A percentile compares a stretch with the other conserved stretches of the same genome.
phyloP scores from a whole-genome alignment of 2,113 vertebrate species.

The Osmerus eperlanus region DNA sequence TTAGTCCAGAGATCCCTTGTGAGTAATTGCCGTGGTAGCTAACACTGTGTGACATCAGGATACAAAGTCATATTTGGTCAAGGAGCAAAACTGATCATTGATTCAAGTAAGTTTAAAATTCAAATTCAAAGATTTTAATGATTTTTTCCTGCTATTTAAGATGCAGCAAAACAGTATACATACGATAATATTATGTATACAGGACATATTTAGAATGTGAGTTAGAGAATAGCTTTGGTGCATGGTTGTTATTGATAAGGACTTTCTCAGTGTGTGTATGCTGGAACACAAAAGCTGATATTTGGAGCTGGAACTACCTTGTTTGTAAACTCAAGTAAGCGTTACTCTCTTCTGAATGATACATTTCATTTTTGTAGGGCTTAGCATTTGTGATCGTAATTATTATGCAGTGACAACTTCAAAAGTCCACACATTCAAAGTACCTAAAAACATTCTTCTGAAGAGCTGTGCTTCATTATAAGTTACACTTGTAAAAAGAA shows the following conservation, averaged over 20 bases:
- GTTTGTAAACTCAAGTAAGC: neutral
- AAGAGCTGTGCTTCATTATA: too few species aligned
- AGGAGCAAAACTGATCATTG: slow-evolving; percentile 30
- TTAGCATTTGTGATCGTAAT: too few species aligned
- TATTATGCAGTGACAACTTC: too few species aligned
- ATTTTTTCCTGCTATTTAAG: neutral
- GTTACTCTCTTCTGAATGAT: too few species aligned
- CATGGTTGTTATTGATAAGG: slow-evolving; percentile 23
- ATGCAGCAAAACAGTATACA: too few species aligned
- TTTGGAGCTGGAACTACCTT: slow-evolving; percentile 50
- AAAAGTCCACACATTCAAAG: too few species aligned
- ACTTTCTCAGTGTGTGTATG: slow-evolving; percentile 27
- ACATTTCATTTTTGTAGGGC: too few species aligned
- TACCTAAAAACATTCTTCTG: too few species aligned
- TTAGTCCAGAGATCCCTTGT: neutral
- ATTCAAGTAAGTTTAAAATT: slow-evolving; percentile 34
- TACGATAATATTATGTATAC: too few species aligned
- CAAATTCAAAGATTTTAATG: neutral
- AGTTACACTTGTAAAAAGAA: too few species aligned
- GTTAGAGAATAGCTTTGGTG: neutral
- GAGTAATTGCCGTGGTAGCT: slow-evolving; percentile 9
- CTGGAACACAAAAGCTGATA: slow-evolving; percentile 19
- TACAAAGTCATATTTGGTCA: slow-evolving; percentile 34
- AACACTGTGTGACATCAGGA: slow-evolving; percentile 34
- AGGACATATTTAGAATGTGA: too few species aligned